Base-by-base conservation (phyloP, 2,888 invertebrate species). In the Diabrotica balteata region DNA sequence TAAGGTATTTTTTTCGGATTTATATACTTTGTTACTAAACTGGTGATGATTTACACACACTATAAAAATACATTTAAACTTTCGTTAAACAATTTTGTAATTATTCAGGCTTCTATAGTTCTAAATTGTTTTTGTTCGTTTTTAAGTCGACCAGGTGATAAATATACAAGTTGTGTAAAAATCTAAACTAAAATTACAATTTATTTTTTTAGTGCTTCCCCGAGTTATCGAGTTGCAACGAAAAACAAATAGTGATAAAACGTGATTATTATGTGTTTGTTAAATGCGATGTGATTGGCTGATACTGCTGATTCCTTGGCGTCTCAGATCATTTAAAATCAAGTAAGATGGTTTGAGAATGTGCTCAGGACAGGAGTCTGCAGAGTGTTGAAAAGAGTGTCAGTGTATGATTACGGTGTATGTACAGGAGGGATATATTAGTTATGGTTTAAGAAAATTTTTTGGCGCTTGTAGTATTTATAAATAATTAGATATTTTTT, bases 331-430 rank as follows among this genome's bases (percentile, higher is more conserved):
- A 72, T 78, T 84, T 84, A 84, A 81, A 84, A 84, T 84, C 84
- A 84, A 82, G 84, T 84, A 81, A 84, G 83, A 80, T 81, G 82
- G 78, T 84, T 84, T 83, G 83, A 82, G 81, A 84, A 84, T 80
- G 84, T 84, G 84, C 84, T 84, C 79, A 84, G 81, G 78, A 83
- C 83, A 74, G 83, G 84, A 81, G 83, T 73, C 71, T 74, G 75
- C 84, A 83, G 83, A 83, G 84, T 83, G 82, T 80, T 59, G 80
- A 82, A 82, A 82, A 78, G 76, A 78, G 82, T 82, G 82, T 82
- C 76, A 82, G 83, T 82, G 82, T 81, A 72, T 72, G 74, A 80
- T 79, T 80, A 82, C 79, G 79, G 81, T 82, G 81, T 82, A 72
- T 71, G 75, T 77, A 75, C 76, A 75, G 62, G 57, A 11, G n/a